Percentiles rank a stretch among this genome's conserved stretches.
Evolutionary conservation across 2,797 vertebrate species (phyloP).

Genomic region (Phoeniculus purpureus): DNA sequence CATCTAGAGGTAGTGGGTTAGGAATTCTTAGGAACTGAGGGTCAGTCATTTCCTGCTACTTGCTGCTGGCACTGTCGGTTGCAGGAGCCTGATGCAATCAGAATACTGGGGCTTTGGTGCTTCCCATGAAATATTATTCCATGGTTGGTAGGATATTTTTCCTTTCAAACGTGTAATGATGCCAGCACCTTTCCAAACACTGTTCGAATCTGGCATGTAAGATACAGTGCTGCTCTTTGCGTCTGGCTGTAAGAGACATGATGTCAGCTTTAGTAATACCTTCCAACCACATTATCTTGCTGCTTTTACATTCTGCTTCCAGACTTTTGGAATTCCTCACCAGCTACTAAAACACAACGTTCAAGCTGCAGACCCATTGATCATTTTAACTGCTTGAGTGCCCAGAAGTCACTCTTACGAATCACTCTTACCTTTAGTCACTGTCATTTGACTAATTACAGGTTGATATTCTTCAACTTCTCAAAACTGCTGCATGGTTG

Average conservation of each 20-base stretch:
- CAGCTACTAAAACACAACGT: neutral
- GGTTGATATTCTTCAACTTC: neutral
- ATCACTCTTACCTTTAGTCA: neutral
- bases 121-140: neutral
- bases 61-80: neutral
- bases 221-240: neutral
- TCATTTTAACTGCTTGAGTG: neutral
- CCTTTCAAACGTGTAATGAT: neutral
- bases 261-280: conserved; percentile 52
- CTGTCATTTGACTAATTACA: neutral
- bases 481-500: neutral
- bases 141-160: conserved; percentile 5
- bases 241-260: conserved; percentile 48
- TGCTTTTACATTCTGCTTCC: conserved; percentile 4
- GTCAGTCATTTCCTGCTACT: neutral
- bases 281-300: conserved; percentile 40
- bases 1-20: neutral
- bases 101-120: neutral
- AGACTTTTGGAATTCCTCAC: conserved; percentile 23
- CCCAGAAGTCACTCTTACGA: neutral
- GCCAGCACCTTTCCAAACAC: conserved; percentile 22
- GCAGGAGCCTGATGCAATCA: neutral
- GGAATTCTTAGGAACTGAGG: neutral
- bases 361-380: neutral
- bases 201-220: neutral